Evolutionary conservation across 1,140 invertebrate species (phyloP).

Genomic region (Muscidifurax raptorellus): DNA sequence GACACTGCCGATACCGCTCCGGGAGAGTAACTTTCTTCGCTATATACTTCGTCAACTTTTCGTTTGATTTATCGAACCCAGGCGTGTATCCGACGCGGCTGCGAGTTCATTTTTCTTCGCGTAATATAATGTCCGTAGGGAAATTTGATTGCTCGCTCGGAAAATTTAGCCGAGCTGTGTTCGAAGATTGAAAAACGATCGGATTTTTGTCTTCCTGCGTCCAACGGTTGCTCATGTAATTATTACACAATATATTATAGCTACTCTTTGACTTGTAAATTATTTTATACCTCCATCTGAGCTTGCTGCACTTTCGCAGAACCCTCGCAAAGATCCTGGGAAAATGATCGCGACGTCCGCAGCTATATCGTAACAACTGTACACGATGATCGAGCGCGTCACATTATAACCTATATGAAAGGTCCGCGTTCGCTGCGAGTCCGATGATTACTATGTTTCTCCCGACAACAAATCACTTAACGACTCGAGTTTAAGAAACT

Average conservation of each 20-base stretch:
- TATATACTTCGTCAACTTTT: conserved; percentile 9
- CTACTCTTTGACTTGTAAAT: conserved; percentile 27
- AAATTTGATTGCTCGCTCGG: not conserved
- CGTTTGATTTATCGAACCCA: conserved; percentile 12
- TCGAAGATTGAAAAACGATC: conserved; percentile 11
- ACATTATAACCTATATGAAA: not conserved
- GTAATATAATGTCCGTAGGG: not conserved
- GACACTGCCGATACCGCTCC: not conserved
- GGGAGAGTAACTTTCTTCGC: not conserved
- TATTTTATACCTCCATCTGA: conserved; percentile 32
- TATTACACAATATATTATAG: not conserved
- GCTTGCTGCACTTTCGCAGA: not conserved
- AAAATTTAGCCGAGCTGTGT: not conserved
- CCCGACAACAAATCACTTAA: conserved; percentile 51
- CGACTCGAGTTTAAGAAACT: conserved; percentile 46
- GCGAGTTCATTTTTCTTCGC: conserved; percentile 17
- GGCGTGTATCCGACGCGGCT: not conserved
- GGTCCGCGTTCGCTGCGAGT: not conserved
- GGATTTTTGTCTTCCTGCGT: not conserved
- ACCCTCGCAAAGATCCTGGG: conserved; percentile 55
- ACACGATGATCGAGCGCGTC: not conserved
- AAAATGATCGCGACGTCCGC: conserved; percentile 54
- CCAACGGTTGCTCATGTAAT: conserved; percentile 33
- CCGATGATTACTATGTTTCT: conserved; percentile 47
- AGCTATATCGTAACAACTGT: not conserved